Base-by-base conservation (phyloP, 1,140 invertebrate species). In the Melanaphis sacchari region DNA sequence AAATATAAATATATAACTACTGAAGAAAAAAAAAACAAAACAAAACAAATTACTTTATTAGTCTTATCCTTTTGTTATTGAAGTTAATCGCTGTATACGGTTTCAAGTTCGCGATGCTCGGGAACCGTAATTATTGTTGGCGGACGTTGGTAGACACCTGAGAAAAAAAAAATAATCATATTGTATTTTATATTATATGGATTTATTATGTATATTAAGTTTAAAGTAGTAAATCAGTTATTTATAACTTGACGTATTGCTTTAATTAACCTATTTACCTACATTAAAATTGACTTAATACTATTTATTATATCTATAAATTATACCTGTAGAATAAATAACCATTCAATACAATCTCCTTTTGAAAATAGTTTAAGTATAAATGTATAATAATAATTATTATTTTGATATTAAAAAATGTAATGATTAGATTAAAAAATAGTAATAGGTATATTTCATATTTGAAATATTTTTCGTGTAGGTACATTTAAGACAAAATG, bases 21-120 rank as follows among this genome's bases (percentile, higher is more conserved):
- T 5, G 18, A 88, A n/a, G n/a, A 85, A 26, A 88, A 38, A 87
- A 36, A 89, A 89, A 66, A 59, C 59, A 66, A 90, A 90, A 66
- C 52, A 66, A 66, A 90, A 59, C 89, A 66, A 89, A 89, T 90
- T 90, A 90, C 52, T 90, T 90, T 90, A 90, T 90, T 90, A 90
- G 89, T 90, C 89, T 90, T 90, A 90, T 90, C 38, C 52, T 59
- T 90, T 90, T 43, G 24, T 90, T 90, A 31, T 90, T 36, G 38
- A 41, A 59, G 26, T 66, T 41, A 90, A 66, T 90, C 40, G 18
- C n/a, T 66, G 31, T 40, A 59, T 31, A 22, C 31, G 22, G 36
- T 81, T 81, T 93, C 76, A 52, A 21, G 76, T 93, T 82, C 91
- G n/a, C 46, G 91, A 54, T n/a, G 52, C n/a, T 82, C 76, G 41